Percentiles rank a stretch among this genome's conserved stretches.
Evolutionary conservation across 1,140 invertebrate genomes (phyloP).

Genomic region (Penaeus indicus): DNA sequence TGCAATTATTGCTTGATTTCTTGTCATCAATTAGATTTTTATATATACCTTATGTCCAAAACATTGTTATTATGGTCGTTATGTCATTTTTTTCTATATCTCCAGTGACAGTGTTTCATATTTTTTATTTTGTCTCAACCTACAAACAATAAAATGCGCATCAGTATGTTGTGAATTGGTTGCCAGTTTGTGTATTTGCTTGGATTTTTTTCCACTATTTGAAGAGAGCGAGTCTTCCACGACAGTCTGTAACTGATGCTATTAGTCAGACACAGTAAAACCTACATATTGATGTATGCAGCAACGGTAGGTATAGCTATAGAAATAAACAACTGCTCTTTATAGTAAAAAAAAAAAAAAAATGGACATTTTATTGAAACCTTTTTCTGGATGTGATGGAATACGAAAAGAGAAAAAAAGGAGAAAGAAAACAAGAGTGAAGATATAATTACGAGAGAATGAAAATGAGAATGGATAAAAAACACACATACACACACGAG

Average conservation of each 20-base stretch:
- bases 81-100: not conserved
- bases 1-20: too few relatives aligned
- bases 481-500: too few relatives aligned
- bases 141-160: slow-evolving; percentile 22
- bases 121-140: slow-evolving; percentile 18
- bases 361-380: not conserved
- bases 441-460: too few relatives aligned
- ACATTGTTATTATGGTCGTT: slow-evolving; percentile 10
- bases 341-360: slow-evolving; percentile 36
- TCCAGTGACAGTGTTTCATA: not conserved
- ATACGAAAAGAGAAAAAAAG: too few relatives aligned
- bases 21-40: too few relatives aligned
- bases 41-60: slow-evolving; percentile 5
- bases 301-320: slow-evolving; percentile 43
- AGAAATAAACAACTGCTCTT: slow-evolving; percentile 61
- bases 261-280: slow-evolving; percentile 53
- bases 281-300: slow-evolving; percentile 60
- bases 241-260: slow-evolving; percentile 58
- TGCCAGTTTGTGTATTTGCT: slow-evolving; percentile 27
- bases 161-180: slow-evolving; percentile 43
- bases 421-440: too few relatives aligned
- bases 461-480: too few relatives aligned
- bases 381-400: not conserved
- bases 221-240: slow-evolving; percentile 27
- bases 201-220: slow-evolving; percentile 43